Percentiles rank a stretch among this genome's conserved stretches.
Evolutionary conservation across 2,797 vertebrate species (phyloP).

Genomic region (Chiroxiphia lanceolata): DNA sequence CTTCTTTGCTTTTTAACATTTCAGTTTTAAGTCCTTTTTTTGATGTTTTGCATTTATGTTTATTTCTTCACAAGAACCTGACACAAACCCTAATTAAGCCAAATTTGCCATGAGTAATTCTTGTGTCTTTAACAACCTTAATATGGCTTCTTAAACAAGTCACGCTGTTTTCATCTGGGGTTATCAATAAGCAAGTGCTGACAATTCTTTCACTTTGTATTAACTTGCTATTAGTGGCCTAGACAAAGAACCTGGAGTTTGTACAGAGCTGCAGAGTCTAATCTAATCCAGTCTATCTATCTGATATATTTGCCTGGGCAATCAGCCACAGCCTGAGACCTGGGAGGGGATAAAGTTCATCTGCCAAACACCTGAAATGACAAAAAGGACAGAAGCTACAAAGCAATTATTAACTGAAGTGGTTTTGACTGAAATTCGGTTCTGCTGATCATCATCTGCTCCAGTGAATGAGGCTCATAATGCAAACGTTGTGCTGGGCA

Average conservation of each 20-base stretch:
- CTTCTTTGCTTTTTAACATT: background rate
- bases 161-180: background rate
- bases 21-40: background rate
- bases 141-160: background rate
- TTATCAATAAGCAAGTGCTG: constrained; percentile 14
- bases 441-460: constrained; percentile 16
- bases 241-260: background rate
- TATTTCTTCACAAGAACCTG: background rate
- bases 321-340: constrained; percentile 1
- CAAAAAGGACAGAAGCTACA: constrained; percentile 19
- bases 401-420: constrained; percentile 51
- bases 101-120: background rate
- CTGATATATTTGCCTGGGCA: background rate
- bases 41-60: background rate
- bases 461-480: background rate
- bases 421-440: constrained; percentile 23
- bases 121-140: background rate
- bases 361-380: constrained; percentile 22
- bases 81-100: background rate
- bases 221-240: constrained; percentile 1
- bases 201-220: constrained; percentile 45
- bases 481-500: background rate
- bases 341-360: background rate
- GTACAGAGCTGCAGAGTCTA: background rate
- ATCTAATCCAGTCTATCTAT: background rate